Percentiles rank a stretch among this genome's conserved stretches.
phyloP scores from a whole-genome alignment of 2,888 invertebrate genomes.

The Heteropelma amictum region DNA sequence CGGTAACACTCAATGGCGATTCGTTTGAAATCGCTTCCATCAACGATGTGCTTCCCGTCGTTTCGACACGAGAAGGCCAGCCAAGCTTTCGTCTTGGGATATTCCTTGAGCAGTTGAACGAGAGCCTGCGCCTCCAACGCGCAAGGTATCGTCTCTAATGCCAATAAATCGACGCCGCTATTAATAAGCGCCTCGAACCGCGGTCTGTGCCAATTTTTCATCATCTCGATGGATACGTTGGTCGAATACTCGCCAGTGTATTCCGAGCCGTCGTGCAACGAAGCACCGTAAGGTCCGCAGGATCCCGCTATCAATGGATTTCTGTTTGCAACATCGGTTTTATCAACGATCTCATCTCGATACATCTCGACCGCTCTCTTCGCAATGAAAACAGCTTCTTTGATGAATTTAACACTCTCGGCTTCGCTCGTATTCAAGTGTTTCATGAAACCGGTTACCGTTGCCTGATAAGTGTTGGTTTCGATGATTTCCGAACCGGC shows the following conservation, averaged over 20 bases:
- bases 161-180: constrained; percentile 90
- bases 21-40: constrained; percentile 89
- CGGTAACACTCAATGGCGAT: constrained; percentile 84
- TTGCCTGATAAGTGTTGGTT: constrained; percentile 94
- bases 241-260: constrained; percentile 90
- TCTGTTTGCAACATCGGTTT: constrained; percentile 75
- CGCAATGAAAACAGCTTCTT: constrained; percentile 86
- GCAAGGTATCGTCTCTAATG: constrained; percentile 94
- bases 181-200: constrained; percentile 88
- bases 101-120: constrained; percentile 87
- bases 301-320: constrained; percentile 88
- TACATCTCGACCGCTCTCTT: constrained; percentile 81
- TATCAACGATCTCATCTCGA: constrained; percentile 42
- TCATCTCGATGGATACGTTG: constrained; percentile 81
- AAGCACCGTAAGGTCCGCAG: constrained; percentile 94
- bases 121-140: constrained; percentile 89
- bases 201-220: constrained; percentile 90
- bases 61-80: constrained; percentile 88
- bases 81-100: constrained; percentile 89
- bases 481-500: constrained; percentile 92
- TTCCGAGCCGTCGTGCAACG: constrained; percentile 93
- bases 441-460: constrained; percentile 81
- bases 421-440: constrained; percentile 84
- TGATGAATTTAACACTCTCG: constrained; percentile 85
- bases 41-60: constrained; percentile 84